Evolutionary conservation across 2,888 invertebrate species (phyloP).

Genomic region (Pristionchus exspectatus): DNA sequence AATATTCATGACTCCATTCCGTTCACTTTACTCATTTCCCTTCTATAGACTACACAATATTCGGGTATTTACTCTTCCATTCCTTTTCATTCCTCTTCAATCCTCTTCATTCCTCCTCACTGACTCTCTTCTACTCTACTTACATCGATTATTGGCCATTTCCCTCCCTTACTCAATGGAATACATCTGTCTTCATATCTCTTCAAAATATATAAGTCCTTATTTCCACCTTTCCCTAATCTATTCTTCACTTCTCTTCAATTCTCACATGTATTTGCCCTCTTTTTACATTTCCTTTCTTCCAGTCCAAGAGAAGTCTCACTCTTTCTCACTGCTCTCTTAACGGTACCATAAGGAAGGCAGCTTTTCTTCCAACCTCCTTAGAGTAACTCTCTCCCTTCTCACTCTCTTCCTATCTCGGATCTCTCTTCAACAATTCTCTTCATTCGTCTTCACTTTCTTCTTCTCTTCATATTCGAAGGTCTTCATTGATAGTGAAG

Average conservation of each 20-base stretch:
- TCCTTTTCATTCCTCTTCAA: not conserved
- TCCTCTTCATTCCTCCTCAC: not conserved
- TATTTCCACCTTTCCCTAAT: not conserved
- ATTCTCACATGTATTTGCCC: constrained; percentile 5
- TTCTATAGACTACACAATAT: constrained; percentile 14
- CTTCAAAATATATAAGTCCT: not conserved
- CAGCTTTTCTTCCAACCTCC: not conserved
- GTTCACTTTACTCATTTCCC: constrained; percentile 12
- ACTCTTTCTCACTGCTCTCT: not conserved
- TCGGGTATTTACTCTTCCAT: not conserved
- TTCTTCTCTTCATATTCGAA: not conserved
- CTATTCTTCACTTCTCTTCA: not conserved
- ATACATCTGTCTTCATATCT: not conserved
- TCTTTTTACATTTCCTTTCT: not conserved
- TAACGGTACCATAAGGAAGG: not conserved
- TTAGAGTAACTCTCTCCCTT: not conserved
- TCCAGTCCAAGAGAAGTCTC: constrained; percentile 2
- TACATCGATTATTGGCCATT: constrained; percentile 7
- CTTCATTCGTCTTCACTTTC: not conserved
- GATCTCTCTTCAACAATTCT: not conserved
- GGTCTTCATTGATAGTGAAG: constrained; percentile 7
- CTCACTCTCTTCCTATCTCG: not conserved
- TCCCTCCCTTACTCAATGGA: not conserved
- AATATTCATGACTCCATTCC: constrained; percentile 1
- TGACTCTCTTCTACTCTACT: not conserved